Evolutionary conservation across 2,888 invertebrate species (phyloP), one percentile per base, ranked within the genome.

Genomic region (Hemithea aestivaria): DNA sequence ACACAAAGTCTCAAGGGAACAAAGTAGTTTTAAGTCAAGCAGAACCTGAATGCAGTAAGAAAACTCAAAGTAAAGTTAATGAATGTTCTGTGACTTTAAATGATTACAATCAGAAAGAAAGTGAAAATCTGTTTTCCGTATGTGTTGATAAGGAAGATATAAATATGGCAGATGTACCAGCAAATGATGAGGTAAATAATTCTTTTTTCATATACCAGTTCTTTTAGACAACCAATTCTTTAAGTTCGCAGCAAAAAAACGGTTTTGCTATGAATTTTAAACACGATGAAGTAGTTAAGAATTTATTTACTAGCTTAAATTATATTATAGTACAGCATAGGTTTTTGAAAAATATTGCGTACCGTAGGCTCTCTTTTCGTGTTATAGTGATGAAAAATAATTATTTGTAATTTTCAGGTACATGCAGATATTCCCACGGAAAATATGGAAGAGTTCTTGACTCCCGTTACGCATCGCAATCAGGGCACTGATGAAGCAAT

Each of bases 81-180:
- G 28, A 37, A 24, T 30, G 37, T 30, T 20, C 35, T 8, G 10
- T 34, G 4, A 48, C 34, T 33, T 10, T 2, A 11, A 51, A 57
- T 42, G 40, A 56, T 16, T 40, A 52, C 10, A 56, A 59, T 53
- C 60, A 65, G 32, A 73, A 73, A 36, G 63, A 66, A 34, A 85
- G 85, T 62, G 83, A 84, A 65, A 83, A 77, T 62, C 44, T 85
- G 8, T 84, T 85, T 62, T 74, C 83, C 9, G 47, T 72, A 20
- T 39, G 62, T 24, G 27, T 36, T 1, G 78, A 76, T 28, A 74
- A 74, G 25, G 67, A 73, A 8, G 58, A 60, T 49, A 59, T 66
- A 30, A 40, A 49, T 35, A 47, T 45, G 12, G 44, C 55, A 41
- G 24, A 34, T 12, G 43, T 9, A 28, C 36, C 27, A 35, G 47